Conservation (phyloP, 2,113 vertebrate species). For the Rhinolophus sinicus region DNA sequence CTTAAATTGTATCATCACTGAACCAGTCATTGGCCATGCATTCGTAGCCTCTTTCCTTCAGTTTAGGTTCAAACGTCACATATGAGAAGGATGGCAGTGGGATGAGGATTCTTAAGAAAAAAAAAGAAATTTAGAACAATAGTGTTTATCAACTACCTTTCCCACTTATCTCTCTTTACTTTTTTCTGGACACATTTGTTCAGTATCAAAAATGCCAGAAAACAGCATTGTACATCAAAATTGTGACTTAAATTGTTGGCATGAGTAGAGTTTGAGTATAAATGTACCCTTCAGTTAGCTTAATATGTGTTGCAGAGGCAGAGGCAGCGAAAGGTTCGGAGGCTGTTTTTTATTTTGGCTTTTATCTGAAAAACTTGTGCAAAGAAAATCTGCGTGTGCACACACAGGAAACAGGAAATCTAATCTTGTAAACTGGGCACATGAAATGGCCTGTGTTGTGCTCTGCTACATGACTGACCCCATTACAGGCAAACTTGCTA, state of each 20-base stretch:
- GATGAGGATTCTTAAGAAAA: background rate
- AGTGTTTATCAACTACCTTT: background rate
- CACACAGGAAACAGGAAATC: slow-evolving; percentile 51
- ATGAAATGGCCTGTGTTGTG: background rate
- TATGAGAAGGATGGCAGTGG: background rate
- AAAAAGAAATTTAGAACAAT: background rate
- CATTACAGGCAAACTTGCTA: background rate
- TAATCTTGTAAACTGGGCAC: background rate
- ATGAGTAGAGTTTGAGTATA: background rate
- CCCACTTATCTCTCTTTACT: background rate
- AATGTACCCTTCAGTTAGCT: background rate
- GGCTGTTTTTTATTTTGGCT: background rate
- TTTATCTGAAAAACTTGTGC: slow-evolving; percentile 34
- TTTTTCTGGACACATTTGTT: background rate
- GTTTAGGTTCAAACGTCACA: background rate
- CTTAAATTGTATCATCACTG: background rate
- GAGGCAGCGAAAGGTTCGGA: background rate
- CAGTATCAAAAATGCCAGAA: background rate
- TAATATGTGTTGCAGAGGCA: background rate
- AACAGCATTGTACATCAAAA: background rate
- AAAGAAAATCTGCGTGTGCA: slow-evolving; percentile 4
- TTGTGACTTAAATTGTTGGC: background rate
- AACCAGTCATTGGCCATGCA: background rate
- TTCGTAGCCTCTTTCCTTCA: background rate
- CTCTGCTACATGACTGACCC: background rate